These are phyloP conservation scores for Phasianus colchicus DNA, from an alignment of 2,113 vertebrate species.

Conservation along the genomic window DNA sequence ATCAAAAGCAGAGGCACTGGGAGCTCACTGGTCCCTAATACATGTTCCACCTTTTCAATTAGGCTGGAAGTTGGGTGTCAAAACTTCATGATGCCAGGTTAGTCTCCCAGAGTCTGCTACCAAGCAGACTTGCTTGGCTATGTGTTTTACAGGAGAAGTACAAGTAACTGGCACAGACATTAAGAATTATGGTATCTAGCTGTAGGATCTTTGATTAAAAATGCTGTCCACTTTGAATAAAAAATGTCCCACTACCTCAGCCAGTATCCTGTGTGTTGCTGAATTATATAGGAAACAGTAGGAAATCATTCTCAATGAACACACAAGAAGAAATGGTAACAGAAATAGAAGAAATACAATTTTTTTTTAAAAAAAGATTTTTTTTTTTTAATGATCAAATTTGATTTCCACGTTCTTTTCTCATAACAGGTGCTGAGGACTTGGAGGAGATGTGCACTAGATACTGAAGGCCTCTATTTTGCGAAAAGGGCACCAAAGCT, in stretches of 20 bases:
- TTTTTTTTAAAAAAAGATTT: no score
- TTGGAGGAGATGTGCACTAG: neutral
- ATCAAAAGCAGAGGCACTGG: neutral
- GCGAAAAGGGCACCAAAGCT: neutral
- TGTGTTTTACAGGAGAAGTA: neutral
- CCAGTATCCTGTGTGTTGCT: no score
- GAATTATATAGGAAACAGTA: no score
- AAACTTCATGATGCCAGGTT: neutral
- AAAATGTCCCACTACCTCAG: neutral
- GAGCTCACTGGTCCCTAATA: neutral
- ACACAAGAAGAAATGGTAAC: neutral
- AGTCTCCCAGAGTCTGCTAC: neutral
- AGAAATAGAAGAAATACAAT: neutral
- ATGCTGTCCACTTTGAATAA: neutral
- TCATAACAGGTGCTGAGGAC: neutral
- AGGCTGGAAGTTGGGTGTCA: neutral
- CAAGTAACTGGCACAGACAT: neutral
- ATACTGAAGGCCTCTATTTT: neutral
- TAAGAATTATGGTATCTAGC: neutral
- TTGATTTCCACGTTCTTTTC: neutral
- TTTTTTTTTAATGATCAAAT: no score
- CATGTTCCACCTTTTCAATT: neutral
- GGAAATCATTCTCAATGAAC: neutral
- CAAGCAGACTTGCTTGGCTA: neutral
- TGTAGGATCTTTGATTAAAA: neutral